Percentiles rank a stretch among this genome's conserved stretches.
Evolutionary conservation across 2,113 vertebrate genomes (phyloP).

Genomic region (Hypocryptadius cinnamomeus): DNA sequence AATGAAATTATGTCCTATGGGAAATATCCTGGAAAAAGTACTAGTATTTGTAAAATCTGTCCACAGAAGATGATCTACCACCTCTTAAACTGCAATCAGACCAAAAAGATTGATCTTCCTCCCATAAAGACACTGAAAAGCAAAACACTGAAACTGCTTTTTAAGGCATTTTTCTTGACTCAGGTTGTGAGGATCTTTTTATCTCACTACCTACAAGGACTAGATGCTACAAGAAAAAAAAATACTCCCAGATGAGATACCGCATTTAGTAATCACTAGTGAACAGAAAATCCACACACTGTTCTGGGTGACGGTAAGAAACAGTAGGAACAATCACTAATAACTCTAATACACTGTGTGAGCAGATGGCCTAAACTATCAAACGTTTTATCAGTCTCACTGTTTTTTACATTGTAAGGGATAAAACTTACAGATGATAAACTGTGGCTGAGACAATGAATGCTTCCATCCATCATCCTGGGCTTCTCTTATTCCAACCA

Average conservation of each 20-base stretch:
- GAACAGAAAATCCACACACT: not conserved
- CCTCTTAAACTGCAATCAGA: not conserved
- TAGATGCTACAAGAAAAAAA: not conserved
- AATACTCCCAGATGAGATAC: not conserved
- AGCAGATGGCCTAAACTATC: slow-evolving; percentile 33
- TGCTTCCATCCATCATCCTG: not conserved
- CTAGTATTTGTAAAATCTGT: not conserved
- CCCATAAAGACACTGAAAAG: not conserved
- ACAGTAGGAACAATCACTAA: not conserved
- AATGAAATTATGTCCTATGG: not conserved
- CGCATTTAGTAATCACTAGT: not conserved
- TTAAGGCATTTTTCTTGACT: not conserved
- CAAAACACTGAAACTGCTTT: not conserved
- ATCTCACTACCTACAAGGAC: not conserved
- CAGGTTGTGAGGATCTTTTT: not conserved
- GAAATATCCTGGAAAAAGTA: not conserved
- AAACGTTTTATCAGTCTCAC: not conserved
- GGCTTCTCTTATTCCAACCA: not conserved
- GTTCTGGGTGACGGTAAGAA: not conserved
- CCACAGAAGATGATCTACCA: not conserved
- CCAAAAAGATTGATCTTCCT: not conserved
- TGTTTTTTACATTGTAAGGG: not conserved
- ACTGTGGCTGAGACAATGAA: not conserved
- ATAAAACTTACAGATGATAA: slow-evolving; percentile 21
- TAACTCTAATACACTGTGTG: not conserved